Evolutionary conservation across 2,888 invertebrate species (phyloP), one percentile per base, ranked within the genome.

Genomic region (Epirrhoe alternata): DNA sequence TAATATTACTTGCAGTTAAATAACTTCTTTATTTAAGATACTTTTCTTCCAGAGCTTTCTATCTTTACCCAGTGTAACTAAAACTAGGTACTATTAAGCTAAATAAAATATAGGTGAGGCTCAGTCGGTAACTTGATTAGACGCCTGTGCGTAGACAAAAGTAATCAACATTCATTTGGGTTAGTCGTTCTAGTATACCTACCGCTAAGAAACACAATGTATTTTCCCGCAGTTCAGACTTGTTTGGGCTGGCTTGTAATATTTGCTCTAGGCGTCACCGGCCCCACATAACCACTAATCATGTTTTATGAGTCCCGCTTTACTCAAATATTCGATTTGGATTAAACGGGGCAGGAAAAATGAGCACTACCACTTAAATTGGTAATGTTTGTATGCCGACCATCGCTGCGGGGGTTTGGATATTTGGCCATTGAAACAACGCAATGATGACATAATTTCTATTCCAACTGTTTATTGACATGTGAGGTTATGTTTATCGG

Each of bases 271-370:
- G 85, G 85, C 86, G 85, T 76, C 81, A 80, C 66, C 77, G 74
- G 78, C 83, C 83, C 82, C 81, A 76, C 81, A 82, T 79, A 79
- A 82, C 87, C 89, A 88, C 91, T 89, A 90, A 91, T 92, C 90
- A 91, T 90, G 89, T 90, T 90, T 91, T 90, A 90, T 87, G 88
- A 83, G 84, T 80, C 82, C 75, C 83, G 84, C 84, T 86, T 84
- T 84, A 86, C 86, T 85, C 82, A 79, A 77, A 82, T 80, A 82
- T 82, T 85, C 89, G 85, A 88, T 87, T 85, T 79, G 86, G 86
- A 88, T 90, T 86, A 87, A 86, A 86, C 79, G 82, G 79, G 77
- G 79, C 76, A 79, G 73, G 78, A 78, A 83, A 81, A 83, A 81
- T 74, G 73, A 60, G 69, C 72, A 72, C 68, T 53, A 56, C 51